A percentile compares a stretch with the other conserved stretches of the same genome.
Conservation (phyloP, 2,797 vertebrate species). For the Lateolabrax maculatus region DNA sequence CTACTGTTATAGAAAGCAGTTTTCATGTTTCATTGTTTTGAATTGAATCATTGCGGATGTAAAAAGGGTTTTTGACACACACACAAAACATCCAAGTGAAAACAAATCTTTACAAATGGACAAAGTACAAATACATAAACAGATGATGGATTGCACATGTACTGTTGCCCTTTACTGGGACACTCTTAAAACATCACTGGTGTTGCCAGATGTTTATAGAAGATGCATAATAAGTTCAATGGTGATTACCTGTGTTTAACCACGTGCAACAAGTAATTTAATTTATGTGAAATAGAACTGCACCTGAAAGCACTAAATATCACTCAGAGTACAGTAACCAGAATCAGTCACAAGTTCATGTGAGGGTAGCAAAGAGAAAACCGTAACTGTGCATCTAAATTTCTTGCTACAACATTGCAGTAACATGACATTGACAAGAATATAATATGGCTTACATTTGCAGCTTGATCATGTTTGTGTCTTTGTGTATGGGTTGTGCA, state of each 20-base stretch:
- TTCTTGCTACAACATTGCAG: background rate
- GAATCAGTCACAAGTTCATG: background rate
- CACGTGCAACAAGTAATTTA: background rate
- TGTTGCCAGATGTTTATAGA: background rate
- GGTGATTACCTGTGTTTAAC: background rate
- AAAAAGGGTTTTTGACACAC: too few species aligned
- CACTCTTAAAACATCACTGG: background rate
- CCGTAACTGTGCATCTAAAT: background rate
- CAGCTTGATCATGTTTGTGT: slow-evolving; percentile 6
- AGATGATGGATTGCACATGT: background rate
- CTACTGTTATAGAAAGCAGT: background rate
- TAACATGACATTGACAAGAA: background rate
- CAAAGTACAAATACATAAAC: background rate
- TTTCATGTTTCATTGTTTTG: too few species aligned
- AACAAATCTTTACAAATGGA: background rate
- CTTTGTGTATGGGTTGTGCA: slow-evolving; percentile 35
- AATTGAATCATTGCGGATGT: too few species aligned
- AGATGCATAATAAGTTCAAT: too few species aligned
- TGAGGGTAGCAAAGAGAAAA: background rate
- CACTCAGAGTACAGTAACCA: background rate
- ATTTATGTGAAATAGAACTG: background rate
- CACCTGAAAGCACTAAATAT: background rate
- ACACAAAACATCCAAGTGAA: background rate
- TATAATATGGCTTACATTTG: background rate
- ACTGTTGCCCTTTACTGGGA: too few species aligned